Base-by-base conservation (phyloP, 53 echinoderm and acorn worm genomes). In the Antedon mediterranea region DNA sequence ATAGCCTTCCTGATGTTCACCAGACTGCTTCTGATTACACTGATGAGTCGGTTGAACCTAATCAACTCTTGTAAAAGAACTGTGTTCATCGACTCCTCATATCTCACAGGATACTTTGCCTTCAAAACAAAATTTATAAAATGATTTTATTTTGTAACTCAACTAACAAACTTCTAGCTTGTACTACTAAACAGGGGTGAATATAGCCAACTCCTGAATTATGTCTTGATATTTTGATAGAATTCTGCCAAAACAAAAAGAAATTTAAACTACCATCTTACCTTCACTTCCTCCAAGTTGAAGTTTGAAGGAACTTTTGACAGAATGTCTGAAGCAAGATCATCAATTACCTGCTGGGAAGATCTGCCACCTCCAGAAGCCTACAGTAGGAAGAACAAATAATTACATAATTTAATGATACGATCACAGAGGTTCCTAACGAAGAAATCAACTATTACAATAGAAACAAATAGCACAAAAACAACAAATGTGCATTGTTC, bases 81-180 rank as follows among this genome's bases (percentile, higher is more conserved):
- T 28, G 97, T 97, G 81, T 97, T 97, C 97, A 97, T 97, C 3
- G 97, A 97, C 76, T 97, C 97, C 81, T 97, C 92, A 78, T 97
- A 97, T 18, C 84, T 43, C 29, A 97, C 97, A 26, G 97, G 97
- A 74, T 85, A 97, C 79, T 92, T 97, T 6, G 78, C 82, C 97
- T 97, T 78, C 34, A 74, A 80, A 34, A 31, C 26, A 73, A 20
- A 6, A n/a, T n/a, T n/a, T n/a, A n/a, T n/a, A n/a, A n/a, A n/a
- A n/a, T n/a, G n/a, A n/a, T n/a, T n/a, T n/a, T n/a, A n/a, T n/a
- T n/a, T n/a, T n/a, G n/a, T n/a, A n/a, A n/a, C n/a, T n/a, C n/a
- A n/a, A n/a, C n/a, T n/a, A n/a, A n/a, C n/a, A n/a, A n/a, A n/a
- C n/a, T n/a, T n/a, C n/a, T n/a, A n/a, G n/a, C n/a, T n/a, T n/a